Evolutionary conservation across 2,888 invertebrate species (phyloP).

Genomic region (Lymantria dispar): DNA sequence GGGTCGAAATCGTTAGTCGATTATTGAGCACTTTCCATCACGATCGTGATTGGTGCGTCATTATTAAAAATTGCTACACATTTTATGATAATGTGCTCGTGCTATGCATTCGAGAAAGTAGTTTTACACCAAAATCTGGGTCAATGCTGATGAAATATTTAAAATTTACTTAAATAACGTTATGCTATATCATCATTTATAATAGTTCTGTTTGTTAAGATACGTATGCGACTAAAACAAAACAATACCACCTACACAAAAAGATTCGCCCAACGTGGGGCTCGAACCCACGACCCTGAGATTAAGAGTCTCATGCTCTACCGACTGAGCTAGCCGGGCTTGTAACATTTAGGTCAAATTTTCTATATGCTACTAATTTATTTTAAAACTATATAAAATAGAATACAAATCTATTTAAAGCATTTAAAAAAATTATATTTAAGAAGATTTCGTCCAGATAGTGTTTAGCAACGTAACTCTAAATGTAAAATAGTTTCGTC

Average conservation of each 20-base stretch:
- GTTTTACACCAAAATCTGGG: conserved; percentile 34
- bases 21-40: conserved; percentile 58
- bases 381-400: no score
- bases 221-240: neutral
- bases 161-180: neutral
- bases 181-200: neutral
- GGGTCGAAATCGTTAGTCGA: conserved; percentile 55
- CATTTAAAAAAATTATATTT: no score
- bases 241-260: conserved; percentile 31
- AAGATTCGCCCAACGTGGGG: conserved; percentile 79
- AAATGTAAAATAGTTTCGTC: no score
- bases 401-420: no score
- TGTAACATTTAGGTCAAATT: neutral
- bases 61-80: conserved; percentile 53
- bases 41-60: conserved; percentile 46
- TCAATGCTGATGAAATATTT: conserved; percentile 28
- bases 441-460: no score
- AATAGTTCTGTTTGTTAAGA: conserved; percentile 3
- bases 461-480: no score
- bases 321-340: conserved; percentile 77
- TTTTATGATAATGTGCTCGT: conserved; percentile 45
- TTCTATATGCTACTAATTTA: no score
- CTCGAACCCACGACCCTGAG: conserved; percentile 84
- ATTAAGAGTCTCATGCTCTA: conserved; percentile 83
- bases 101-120: conserved; percentile 49